phyloP scores from a whole-genome alignment of 2,797 vertebrate genomes.

The Lepilemur ruficaudatus region DNA sequence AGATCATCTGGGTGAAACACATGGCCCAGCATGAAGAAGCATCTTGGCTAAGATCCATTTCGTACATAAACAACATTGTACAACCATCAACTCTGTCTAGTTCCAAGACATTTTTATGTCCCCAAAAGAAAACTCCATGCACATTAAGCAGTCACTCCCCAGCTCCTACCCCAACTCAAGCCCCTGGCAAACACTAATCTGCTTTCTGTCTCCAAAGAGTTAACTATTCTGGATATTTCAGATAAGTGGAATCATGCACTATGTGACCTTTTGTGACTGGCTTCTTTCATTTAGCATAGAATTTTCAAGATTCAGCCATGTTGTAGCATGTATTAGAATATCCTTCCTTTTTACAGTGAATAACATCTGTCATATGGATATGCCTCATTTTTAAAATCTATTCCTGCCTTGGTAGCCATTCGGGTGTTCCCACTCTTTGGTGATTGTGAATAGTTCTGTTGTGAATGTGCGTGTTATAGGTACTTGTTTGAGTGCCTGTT shows the following conservation, averaged over 20 bases:
- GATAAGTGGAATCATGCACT: rapidly evolving
- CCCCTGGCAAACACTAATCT: background rate
- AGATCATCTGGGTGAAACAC: background rate
- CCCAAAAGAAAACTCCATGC: background rate
- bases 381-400: background rate
- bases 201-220: background rate
- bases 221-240: background rate
- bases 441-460: background rate
- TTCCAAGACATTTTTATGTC: background rate
- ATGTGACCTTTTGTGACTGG: background rate
- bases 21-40: background rate
- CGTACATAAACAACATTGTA: background rate
- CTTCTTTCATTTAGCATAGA: background rate
- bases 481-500: background rate
- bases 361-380: too few relatives aligned
- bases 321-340: too few relatives aligned
- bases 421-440: background rate
- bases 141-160: background rate
- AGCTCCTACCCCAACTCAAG: rapidly evolving
- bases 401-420: too few relatives aligned
- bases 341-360: background rate
- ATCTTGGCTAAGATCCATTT: background rate
- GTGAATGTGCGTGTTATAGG: background rate
- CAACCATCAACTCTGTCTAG: background rate
- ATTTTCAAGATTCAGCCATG: background rate